Evolutionary conservation across 2,113 vertebrate genomes (phyloP), one percentile per base, ranked within the genome.

Genomic region (Ictalurus punctatus): DNA sequence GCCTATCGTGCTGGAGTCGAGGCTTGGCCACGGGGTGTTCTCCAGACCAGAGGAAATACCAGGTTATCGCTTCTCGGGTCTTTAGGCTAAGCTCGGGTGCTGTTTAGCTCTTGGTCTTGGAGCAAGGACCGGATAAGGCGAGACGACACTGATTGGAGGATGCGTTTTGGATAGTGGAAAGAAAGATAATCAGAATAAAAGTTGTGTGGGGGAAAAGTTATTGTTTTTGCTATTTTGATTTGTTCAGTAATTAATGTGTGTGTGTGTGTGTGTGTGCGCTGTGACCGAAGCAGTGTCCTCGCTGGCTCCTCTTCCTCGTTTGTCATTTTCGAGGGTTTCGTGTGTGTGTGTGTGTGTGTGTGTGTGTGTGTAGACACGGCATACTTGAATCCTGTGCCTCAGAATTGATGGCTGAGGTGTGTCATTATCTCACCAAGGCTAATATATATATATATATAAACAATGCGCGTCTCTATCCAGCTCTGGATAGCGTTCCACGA

Each of bases 371-470:
- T 56, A 4, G 1, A 80, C 76, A 27, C 44, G 7, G 44, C 14
- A 6, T 14, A 17, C 85, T 81, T 23, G 48, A 54, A 78, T 85
- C 86, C 85, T 78, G 65, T 88, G 67, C 83, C 67, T 87, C 30
- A 61, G 85, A 89, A 82, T 85, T 85, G 90, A 85, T 54, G 79
- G 56, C 80, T 79, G 78, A 76, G 84, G 85, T 80, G 85, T 73
- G 84, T 90, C 84, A 83, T 91, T 91, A 90, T 87, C 86, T 90
- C 83, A 86, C 87, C 74, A 80, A 86, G 88, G 79, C 84, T 83
- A 52, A 80, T 59, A 61, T 83, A 61, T 83, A 37, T 79, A 37
- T 79, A 58, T 2, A 90, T 78, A 87, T 79, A 80, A n/a, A 40
- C 78, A 79, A 52, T 61, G 23, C 7, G 1, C 37, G 27, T 85